phyloP scores from a whole-genome alignment of 2,797 vertebrate genomes.

The Macropus fuliginosus region DNA sequence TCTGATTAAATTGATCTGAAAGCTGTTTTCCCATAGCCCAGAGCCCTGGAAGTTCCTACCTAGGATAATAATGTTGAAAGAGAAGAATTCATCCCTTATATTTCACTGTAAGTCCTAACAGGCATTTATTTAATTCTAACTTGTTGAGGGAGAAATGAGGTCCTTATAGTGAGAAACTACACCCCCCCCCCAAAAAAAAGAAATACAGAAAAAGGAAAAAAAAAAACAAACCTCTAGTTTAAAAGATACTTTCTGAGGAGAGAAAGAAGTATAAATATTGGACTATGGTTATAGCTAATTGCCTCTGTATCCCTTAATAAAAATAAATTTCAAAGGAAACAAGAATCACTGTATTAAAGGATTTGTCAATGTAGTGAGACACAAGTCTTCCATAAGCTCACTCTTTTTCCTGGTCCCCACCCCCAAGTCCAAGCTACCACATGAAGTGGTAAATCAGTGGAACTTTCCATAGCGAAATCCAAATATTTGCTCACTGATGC shows the following conservation, averaged over 20 bases:
- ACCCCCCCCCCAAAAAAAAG: conserved; percentile 23
- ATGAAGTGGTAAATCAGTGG: conserved; percentile 71
- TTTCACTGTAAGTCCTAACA: background rate
- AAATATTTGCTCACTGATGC: conserved; percentile 82
- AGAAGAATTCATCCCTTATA: background rate
- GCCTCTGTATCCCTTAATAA: conserved; percentile 47
- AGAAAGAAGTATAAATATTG: background rate
- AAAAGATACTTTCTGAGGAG: conserved; percentile 37
- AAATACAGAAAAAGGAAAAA: background rate
- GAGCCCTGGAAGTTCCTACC: background rate
- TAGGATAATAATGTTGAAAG: background rate
- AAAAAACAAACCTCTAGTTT: conserved; percentile 6
- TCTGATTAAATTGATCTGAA: conserved; percentile 9
- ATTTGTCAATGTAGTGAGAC: conserved; percentile 67
- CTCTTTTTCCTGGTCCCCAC: conserved; percentile 50
- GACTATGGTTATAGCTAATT: conserved; percentile 19
- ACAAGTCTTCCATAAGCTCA: conserved; percentile 34
- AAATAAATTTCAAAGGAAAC: conserved; percentile 12
- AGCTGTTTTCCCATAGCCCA: background rate
- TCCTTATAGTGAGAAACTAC: conserved; percentile 20
- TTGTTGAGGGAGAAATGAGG: background rate
- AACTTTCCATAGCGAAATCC: conserved; percentile 83
- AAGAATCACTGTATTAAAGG: conserved; percentile 34
- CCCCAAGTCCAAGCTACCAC: conserved; percentile 52
- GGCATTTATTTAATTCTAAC: background rate